A percentile compares a stretch with the other conserved stretches of the same genome.
Evolutionary conservation across 2,113 vertebrate species (phyloP).

Genomic region (Xenopus borealis): DNA sequence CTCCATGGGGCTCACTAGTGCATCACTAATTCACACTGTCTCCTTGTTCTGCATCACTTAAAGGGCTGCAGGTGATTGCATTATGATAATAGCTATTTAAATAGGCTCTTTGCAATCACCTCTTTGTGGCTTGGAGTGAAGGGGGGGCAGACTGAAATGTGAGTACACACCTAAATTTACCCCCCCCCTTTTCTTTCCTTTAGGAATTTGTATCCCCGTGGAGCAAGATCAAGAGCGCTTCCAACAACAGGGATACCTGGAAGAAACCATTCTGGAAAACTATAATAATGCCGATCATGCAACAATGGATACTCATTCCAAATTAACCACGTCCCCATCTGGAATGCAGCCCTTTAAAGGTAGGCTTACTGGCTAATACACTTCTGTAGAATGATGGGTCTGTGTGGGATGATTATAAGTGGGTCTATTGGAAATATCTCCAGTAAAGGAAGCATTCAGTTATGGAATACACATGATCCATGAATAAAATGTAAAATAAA

Average conservation of each 20-base stretch:
- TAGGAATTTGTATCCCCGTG: slow-evolving; percentile 81
- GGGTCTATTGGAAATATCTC: no score
- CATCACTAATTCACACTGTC: slow-evolving; percentile 10
- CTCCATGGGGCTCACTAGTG: slow-evolving; percentile 3
- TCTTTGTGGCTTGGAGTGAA: background rate
- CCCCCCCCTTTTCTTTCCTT: background rate
- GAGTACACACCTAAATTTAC: background rate
- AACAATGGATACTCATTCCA: slow-evolving; percentile 67
- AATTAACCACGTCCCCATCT: slow-evolving; percentile 64
- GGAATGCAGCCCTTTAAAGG: slow-evolving; percentile 75
- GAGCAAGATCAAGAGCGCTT: slow-evolving; percentile 70
- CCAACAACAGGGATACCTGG: slow-evolving; percentile 58
- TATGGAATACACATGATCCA: no score
- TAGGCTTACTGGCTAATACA: slow-evolving; percentile 48
- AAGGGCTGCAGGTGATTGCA: slow-evolving; percentile 1
- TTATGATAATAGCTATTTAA: slow-evolving; percentile 3
- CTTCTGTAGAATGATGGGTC: background rate
- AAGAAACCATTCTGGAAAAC: slow-evolving; percentile 56
- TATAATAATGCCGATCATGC: slow-evolving; percentile 57
- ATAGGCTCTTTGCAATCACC: background rate
- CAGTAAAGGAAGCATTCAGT: no score
- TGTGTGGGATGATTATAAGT: background rate
- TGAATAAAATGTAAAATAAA: no score
- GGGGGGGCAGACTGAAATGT: background rate
- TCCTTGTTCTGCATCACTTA: background rate